Evolutionary conservation across 64 coral and sea anemone species (phyloP).

Genomic region (Pachyseris speciosa): DNA sequence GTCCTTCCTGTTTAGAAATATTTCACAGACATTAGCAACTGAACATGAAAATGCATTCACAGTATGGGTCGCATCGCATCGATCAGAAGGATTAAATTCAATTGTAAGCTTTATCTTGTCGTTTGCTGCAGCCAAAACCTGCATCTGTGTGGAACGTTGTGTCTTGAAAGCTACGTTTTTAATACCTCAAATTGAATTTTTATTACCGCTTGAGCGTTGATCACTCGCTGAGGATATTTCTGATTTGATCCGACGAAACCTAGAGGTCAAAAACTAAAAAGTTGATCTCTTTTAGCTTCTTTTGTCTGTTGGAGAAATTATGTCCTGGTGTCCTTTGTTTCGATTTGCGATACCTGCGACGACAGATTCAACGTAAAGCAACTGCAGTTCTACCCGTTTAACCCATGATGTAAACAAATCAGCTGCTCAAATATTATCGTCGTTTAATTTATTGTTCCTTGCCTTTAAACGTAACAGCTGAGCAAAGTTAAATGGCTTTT

Average conservation of each 20-base stretch:
- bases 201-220: too few species aligned
- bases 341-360: not conserved
- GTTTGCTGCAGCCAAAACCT: too few species aligned
- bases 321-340: not conserved
- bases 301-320: not conserved
- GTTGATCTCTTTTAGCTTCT: constrained; percentile 4
- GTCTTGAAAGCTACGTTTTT: too few species aligned
- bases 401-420: not conserved
- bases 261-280: not conserved
- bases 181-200: too few species aligned
- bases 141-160: too few species aligned
- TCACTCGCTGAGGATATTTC: not conserved
- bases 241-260: not conserved
- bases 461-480: constrained; percentile 6
- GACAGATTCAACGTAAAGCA: not conserved
- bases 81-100: too few species aligned
- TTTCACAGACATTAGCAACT: not conserved
- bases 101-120: too few species aligned
- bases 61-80: not conserved
- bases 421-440: not conserved
- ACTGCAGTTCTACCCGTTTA: not conserved
- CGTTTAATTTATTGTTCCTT: not conserved
- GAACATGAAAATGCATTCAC: not conserved
- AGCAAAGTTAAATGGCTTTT: not conserved
- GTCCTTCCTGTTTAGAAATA: not conserved